Conservation (phyloP, 2,888 invertebrate species). For the Hetaerina titia region DNA sequence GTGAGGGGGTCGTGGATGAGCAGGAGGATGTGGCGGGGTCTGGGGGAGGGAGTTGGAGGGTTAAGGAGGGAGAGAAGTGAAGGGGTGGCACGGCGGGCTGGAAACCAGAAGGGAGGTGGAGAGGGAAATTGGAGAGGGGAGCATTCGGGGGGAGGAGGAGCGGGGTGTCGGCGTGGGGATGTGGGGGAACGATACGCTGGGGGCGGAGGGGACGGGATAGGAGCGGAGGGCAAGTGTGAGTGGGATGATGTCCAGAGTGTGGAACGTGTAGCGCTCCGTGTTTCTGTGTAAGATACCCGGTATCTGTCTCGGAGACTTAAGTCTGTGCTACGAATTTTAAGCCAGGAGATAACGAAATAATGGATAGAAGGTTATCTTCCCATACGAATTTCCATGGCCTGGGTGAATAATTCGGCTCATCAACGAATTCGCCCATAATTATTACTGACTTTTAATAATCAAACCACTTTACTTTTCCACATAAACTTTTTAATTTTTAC, state of each 20-base stretch:
- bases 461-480: no score
- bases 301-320: not conserved
- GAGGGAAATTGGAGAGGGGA: not conserved
- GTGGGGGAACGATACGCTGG: not conserved
- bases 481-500: no score
- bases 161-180: not conserved
- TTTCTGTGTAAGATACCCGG: slow-evolving; percentile 14
- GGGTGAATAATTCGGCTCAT: no score
- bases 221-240: not conserved
- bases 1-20: no score
- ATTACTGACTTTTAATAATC: no score
- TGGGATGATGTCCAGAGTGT: not conserved
- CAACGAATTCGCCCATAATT: no score
- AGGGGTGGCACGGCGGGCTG: not conserved
- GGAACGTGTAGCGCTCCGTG: slow-evolving; percentile 28
- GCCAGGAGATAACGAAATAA: no score
- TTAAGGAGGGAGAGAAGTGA: not conserved
- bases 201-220: not conserved
- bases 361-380: no score
- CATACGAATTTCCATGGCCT: no score
- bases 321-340: no score
- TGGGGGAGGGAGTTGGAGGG: not conserved
- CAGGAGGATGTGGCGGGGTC: no score
- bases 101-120: not conserved
- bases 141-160: not conserved